A percentile compares a stretch with the other conserved stretches of the same genome.
phyloP scores from a whole-genome alignment of 2,797 vertebrate species.

The Leptodactylus fallax region DNA sequence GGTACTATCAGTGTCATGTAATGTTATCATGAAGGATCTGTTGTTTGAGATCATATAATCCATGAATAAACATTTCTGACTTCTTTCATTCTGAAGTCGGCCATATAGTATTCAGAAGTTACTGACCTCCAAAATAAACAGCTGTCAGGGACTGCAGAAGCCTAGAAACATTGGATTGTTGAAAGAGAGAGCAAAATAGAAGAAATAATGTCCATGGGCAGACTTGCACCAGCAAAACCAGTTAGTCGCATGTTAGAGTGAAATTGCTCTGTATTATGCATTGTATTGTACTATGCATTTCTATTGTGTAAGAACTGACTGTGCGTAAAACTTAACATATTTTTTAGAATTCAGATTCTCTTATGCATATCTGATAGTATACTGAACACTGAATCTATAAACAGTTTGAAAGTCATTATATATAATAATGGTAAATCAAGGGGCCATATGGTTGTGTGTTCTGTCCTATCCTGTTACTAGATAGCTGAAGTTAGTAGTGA shows the following conservation, averaged over 20 bases:
- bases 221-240: no score
- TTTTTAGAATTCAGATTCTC: not conserved
- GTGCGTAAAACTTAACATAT: not conserved
- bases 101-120: not conserved
- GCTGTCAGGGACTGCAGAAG: not conserved
- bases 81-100: not conserved
- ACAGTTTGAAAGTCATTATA: no score
- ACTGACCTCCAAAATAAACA: not conserved
- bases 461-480: not conserved
- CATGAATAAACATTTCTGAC: not conserved
- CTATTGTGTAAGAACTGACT: not conserved
- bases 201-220: no score
- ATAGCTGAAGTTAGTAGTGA: not conserved
- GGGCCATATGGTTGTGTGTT: not conserved
- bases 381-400: not conserved
- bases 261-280: not conserved
- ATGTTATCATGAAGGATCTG: not conserved
- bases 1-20: not conserved
- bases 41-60: not conserved
- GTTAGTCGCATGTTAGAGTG: not conserved
- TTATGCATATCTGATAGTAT: not conserved
- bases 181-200: no score
- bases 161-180: no score
- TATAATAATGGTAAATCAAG: not conserved
- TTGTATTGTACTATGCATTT: not conserved